A percentile compares a stretch with the other conserved stretches of the same genome.
Evolutionary conservation across 2,113 vertebrate species (phyloP).

Genomic region (Gnathonemus longibarbis): DNA sequence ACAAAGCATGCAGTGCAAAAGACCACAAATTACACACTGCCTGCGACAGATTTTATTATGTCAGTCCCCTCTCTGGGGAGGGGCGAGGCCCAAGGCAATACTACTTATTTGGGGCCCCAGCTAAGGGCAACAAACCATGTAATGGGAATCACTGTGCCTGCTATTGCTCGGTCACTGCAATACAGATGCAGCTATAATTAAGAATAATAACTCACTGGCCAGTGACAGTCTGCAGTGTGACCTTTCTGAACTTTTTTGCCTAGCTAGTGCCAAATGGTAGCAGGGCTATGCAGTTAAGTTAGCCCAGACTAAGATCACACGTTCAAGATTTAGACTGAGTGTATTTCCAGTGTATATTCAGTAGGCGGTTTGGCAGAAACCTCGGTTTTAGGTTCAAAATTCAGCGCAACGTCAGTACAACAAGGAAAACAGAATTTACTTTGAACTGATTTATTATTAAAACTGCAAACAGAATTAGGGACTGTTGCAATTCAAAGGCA

Average conservation of each 20-base stretch:
- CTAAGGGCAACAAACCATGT: not conserved
- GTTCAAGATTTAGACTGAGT: not conserved
- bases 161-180: not conserved
- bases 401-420: not conserved
- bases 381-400: not conserved
- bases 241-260: not conserved
- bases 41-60: not conserved
- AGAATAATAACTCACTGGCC: not conserved
- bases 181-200: not conserved
- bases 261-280: not conserved
- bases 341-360: not conserved
- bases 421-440: not conserved
- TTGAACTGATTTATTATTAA: not conserved
- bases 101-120: not conserved
- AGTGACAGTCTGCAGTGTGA: not conserved
- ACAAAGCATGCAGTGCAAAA: not conserved
- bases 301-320: not conserved
- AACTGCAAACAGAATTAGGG: not conserved
- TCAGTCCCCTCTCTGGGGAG: not conserved
- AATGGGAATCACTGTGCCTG: not conserved
- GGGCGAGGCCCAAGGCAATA: not conserved
- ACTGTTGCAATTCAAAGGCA: not conserved
- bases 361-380: not conserved
- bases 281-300: not conserved
- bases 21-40: not conserved